Percentiles rank a stretch among this genome's conserved stretches.
Evolutionary conservation across 2,113 vertebrate genomes (phyloP).

Genomic region (Microtus richardsoni): DNA sequence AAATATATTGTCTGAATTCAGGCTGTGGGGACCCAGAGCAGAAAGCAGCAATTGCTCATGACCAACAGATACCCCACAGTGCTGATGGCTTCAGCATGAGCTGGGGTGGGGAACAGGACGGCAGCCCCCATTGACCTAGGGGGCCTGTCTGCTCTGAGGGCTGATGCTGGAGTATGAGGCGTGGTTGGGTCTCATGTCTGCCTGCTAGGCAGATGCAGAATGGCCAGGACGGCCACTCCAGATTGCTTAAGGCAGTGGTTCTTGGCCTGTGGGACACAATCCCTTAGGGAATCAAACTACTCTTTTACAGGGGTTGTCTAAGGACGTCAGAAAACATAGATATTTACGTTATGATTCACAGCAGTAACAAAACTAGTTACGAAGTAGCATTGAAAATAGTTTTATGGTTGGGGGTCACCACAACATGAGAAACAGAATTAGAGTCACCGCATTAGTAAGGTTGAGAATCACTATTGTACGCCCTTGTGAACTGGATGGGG

Average conservation of each 20-base stretch:
- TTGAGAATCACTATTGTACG: not conserved
- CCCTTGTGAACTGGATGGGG: not conserved
- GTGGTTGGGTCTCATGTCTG: accelerated
- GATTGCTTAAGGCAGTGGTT: not conserved
- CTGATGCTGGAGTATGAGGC: not conserved
- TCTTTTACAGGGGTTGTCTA: not conserved
- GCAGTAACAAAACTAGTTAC: not conserved
- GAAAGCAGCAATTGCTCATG: not conserved
- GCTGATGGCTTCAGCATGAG: accelerated
- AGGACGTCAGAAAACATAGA: not conserved
- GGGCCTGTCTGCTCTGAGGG: not conserved
- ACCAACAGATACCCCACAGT: accelerated
- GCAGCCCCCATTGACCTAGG: not conserved
- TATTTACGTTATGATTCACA: not conserved
- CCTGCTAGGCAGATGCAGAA: not conserved
- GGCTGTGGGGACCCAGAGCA: not conserved
- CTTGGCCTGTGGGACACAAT: not conserved
- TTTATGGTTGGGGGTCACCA: not conserved
- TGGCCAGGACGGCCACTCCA: not conserved
- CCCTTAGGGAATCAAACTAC: not conserved
- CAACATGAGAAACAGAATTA: not conserved
- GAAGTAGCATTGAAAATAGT: not conserved
- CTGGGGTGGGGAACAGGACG: accelerated
- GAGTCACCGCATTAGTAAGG: not conserved
- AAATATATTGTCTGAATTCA: not conserved